Evolutionary conservation across 2,888 invertebrate genomes (phyloP).

Genomic region (Notodonta dromedarius): DNA sequence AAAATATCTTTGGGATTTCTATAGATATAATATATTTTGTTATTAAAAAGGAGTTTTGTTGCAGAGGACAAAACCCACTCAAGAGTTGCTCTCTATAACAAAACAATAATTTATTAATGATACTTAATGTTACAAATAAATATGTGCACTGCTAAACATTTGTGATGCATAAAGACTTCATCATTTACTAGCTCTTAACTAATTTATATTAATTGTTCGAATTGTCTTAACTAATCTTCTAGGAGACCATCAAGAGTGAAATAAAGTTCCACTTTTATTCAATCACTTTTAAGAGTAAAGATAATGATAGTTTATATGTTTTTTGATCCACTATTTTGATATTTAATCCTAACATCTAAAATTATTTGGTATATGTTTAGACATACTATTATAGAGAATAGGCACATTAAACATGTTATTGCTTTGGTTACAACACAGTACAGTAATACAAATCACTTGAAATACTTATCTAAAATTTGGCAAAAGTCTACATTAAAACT

Average conservation of each 20-base stretch:
- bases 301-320: conserved; percentile 15
- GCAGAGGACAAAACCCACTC: conserved; percentile 25
- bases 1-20: conserved; percentile 54
- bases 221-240: conserved; percentile 54
- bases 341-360: conserved; percentile 50
- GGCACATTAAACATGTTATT: conserved; percentile 79
- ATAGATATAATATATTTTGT: conserved; percentile 39
- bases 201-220: conserved; percentile 60
- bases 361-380: conserved; percentile 72
- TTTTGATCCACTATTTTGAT: conserved; percentile 46
- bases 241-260: conserved; percentile 58
- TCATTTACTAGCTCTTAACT: conserved; percentile 35
- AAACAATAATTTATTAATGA: conserved; percentile 32
- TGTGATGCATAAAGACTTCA: conserved; percentile 56
- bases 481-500: conserved; percentile 68
- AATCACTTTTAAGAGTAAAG: conserved; percentile 6
- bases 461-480: conserved; percentile 79
- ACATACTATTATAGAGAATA: conserved; percentile 65
- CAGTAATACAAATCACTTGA: conserved; percentile 70
- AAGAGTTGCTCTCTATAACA: conserved; percentile 8
- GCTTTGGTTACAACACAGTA: conserved; percentile 82
- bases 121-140: conserved; percentile 40
- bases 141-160: conserved; percentile 46
- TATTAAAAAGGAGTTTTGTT: conserved; percentile 30
- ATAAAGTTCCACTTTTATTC: conserved; percentile 9